Base-by-base conservation (phyloP, 30 jellyfish, hydroid and myxozoan genomes). In the Aurelia sp. region DNA sequence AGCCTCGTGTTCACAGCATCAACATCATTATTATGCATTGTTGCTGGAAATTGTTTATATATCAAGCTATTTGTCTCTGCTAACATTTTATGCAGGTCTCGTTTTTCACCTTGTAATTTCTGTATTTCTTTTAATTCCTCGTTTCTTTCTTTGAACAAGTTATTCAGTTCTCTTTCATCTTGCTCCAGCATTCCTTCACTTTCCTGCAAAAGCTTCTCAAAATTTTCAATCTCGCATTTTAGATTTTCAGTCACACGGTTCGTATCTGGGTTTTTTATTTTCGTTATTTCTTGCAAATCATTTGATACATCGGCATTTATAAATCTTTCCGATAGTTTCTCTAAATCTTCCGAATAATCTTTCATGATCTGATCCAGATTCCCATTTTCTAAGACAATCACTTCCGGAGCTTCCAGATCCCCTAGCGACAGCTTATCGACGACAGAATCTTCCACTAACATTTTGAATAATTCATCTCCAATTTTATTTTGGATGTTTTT, bases 381-480 rank as follows among this genome's bases (percentile, higher is more conserved):
- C 10, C 91, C 69, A 31, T 68, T 69, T 33, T 68, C 85, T 13
- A 66, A 59, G 31, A 16, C 23, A 51, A 86, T 15, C 3, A 66
- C 17, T 11, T 75, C 86, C 44, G 37, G 50, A 33, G 59, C 77
- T 30, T 62, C 59, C 53, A 86, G 6, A 6, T 75, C 84, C 11
- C 35, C 85, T 13, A 64, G 17, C 17, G 71, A 67, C 33, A 17
- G 35, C 35, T 27, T 62, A 11, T 31, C 66, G 12, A 41, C 59
- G 23, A 19, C 47, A 58, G 16, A 8, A 22, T 18, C 79, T 9
- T 50, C 41, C 4, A 68, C 41, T 22, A 72, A 20, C 51, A 33
- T 74, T 8, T 51, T 44, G 61, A 40, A 66, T 19, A 86, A 35
- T 6, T 51, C 37, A 12, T 86, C 92, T 5, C 88, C 94, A n/a